A percentile compares a stretch with the other conserved stretches of the same genome.
phyloP scores from a whole-genome alignment of 2,113 vertebrate genomes.

The Leptobrachium leishanense region DNA sequence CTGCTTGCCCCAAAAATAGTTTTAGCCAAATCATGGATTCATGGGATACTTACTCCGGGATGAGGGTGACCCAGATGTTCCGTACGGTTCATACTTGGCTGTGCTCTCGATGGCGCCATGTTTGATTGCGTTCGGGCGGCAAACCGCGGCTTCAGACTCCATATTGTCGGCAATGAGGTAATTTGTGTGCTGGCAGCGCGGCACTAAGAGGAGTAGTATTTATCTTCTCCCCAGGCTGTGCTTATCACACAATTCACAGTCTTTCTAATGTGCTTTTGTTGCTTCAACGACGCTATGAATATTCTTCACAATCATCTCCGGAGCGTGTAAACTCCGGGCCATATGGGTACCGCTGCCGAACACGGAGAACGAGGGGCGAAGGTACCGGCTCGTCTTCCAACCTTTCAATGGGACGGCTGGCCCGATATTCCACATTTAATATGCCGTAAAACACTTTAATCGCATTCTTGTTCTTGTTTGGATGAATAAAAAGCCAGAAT shows the following conservation, averaged over 20 bases:
- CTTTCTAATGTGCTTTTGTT: slow-evolving; percentile 35
- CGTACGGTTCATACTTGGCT: background rate
- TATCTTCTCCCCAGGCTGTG: slow-evolving; percentile 36
- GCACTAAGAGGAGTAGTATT: slow-evolving; percentile 38
- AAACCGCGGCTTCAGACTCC: slow-evolving; percentile 16
- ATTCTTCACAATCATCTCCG: slow-evolving; percentile 36
- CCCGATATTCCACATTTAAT: background rate
- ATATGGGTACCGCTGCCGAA: background rate
- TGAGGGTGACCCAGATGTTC: background rate
- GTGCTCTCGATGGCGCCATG: background rate
- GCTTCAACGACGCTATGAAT: slow-evolving; percentile 36
- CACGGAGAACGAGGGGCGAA: background rate
- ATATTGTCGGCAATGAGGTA: slow-evolving; percentile 38
- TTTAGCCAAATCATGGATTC: too few relatives aligned
- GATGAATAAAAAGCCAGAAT: too few relatives aligned
- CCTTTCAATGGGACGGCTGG: background rate
- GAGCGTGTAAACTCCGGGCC: slow-evolving; percentile 15
- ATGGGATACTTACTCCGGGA: too few relatives aligned
- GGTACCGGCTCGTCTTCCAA: background rate
- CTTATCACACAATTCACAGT: slow-evolving; percentile 40
- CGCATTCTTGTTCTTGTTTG: too few relatives aligned
- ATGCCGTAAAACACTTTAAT: too few relatives aligned
- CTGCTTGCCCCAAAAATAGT: too few relatives aligned
- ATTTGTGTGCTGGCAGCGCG: slow-evolving; percentile 24
- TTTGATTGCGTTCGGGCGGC: slow-evolving; percentile 20